phyloP scores from a whole-genome alignment of 1,140 invertebrate species.

The Maniola jurtina region DNA sequence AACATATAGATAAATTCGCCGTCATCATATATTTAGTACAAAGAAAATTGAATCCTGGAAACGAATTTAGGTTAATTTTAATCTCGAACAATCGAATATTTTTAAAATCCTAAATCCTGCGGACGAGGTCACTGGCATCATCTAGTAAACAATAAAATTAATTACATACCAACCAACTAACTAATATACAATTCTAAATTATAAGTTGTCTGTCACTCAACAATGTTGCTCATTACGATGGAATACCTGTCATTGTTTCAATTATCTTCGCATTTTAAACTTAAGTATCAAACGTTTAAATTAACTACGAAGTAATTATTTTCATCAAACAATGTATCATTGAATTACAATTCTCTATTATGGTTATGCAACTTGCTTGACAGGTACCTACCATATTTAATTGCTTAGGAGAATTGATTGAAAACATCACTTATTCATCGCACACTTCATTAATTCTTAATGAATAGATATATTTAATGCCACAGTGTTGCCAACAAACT shows the following conservation, averaged over 20 bases:
- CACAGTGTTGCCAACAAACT: neutral
- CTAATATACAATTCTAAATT: neutral
- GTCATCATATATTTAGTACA: no score
- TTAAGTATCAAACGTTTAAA: slow-evolving; percentile 20
- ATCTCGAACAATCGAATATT: no score
- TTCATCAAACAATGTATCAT: slow-evolving; percentile 7
- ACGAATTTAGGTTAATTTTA: no score
- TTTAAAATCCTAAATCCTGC: no score
- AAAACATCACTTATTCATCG: no score
- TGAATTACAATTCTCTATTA: neutral
- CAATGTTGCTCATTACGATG: slow-evolving; percentile 1
- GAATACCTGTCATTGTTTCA: slow-evolving; percentile 5
- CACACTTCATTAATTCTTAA: neutral
- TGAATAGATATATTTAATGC: no score
- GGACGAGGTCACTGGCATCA: no score
- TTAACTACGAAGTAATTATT: slow-evolving; percentile 5
- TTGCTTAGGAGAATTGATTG: no score
- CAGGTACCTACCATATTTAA: no score
- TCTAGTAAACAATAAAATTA: neutral
- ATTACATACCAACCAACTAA: neutral
- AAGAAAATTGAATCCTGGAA: no score
- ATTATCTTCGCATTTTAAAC: neutral
- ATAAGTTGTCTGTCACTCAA: neutral
- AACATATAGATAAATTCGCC: no score
- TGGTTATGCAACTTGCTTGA: no score